Percentiles rank a stretch among this genome's conserved stretches.
Conservation (phyloP, 2,888 invertebrate genomes). For the Tetrapedia diversipes region DNA sequence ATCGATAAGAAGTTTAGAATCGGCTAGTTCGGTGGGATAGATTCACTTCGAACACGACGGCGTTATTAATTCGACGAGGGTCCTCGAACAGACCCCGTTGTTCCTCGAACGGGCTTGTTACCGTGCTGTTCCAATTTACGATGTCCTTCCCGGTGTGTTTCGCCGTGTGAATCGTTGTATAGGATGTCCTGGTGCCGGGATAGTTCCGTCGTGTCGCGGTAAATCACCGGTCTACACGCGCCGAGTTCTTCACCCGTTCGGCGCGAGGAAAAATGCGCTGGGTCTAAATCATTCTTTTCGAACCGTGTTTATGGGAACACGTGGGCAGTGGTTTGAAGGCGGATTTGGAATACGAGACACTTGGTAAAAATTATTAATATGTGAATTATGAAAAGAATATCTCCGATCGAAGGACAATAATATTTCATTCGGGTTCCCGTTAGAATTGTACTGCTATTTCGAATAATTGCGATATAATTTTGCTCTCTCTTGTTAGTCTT, state of each 20-base stretch:
- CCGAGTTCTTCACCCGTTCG: conserved; percentile 3
- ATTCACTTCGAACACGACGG: conserved; percentile 36
- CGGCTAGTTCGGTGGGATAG: neutral
- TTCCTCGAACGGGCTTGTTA: conserved; percentile 40
- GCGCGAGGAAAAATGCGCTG: conserved; percentile 2
- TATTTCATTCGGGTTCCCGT: too few relatives aligned
- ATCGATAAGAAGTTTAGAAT: conserved; percentile 52
- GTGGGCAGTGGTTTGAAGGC: neutral
- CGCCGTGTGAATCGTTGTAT: conserved; percentile 35
- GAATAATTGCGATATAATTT: too few relatives aligned
- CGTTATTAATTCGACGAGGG: conserved; percentile 41
- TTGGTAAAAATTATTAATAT: neutral
- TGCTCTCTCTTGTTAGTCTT: too few relatives aligned
- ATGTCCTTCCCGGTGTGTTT: conserved; percentile 32
- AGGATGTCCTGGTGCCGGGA: conserved; percentile 16
- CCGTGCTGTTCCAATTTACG: conserved; percentile 45
- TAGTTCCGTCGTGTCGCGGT: conserved; percentile 36
- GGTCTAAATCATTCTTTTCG: conserved; percentile 22
- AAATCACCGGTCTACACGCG: conserved; percentile 35
- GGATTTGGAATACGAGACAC: neutral
- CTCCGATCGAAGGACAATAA: too few relatives aligned
- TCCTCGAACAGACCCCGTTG: conserved; percentile 22
- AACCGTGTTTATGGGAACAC: neutral
- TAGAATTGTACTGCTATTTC: too few relatives aligned
- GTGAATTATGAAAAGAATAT: too few relatives aligned